Evolutionary conservation across 2,797 vertebrate genomes (phyloP).

Genomic region (Eulemur rubriventer): DNA sequence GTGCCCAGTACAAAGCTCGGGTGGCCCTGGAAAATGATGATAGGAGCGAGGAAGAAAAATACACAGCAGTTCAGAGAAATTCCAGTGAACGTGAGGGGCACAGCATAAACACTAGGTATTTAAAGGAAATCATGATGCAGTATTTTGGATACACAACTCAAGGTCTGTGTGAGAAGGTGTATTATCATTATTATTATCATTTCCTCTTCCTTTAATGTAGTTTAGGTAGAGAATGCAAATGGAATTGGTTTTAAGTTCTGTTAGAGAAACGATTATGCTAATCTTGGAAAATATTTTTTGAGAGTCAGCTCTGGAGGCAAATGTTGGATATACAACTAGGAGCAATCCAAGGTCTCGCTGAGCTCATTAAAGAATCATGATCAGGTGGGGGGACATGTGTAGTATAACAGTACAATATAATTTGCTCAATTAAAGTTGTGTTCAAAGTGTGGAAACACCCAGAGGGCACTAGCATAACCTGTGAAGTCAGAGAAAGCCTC

Average conservation of each 20-base stretch:
- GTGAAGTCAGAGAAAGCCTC: neutral
- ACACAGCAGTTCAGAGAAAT: slow-evolving; percentile 95
- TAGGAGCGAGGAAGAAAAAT: slow-evolving; percentile 98
- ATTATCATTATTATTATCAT: slow-evolving; percentile 37
- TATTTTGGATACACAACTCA: slow-evolving; percentile 69
- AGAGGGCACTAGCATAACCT: neutral
- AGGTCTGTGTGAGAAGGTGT: slow-evolving; percentile 71
- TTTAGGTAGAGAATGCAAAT: slow-evolving; percentile 52
- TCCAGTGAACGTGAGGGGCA: slow-evolving; percentile 92
- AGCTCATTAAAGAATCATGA: neutral
- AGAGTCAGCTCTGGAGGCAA: neutral
- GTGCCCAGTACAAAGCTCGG: slow-evolving; percentile 96
- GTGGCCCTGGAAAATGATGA: slow-evolving; percentile 99
- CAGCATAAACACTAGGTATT: slow-evolving; percentile 91
- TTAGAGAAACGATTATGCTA: slow-evolving; percentile 31
- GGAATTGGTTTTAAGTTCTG: slow-evolving; percentile 37
- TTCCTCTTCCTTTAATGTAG: slow-evolving; percentile 52
- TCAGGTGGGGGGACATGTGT: neutral
- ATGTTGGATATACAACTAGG: neutral
- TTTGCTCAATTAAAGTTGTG: neutral
- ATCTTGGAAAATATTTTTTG: slow-evolving; percentile 16
- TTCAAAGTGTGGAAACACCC: neutral
- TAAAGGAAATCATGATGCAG: slow-evolving; percentile 63
- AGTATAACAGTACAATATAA: neutral
- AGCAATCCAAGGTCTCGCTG: neutral